Evolutionary conservation across 2,888 invertebrate species (phyloP).

Genomic region (Heteromurus nitidus): DNA sequence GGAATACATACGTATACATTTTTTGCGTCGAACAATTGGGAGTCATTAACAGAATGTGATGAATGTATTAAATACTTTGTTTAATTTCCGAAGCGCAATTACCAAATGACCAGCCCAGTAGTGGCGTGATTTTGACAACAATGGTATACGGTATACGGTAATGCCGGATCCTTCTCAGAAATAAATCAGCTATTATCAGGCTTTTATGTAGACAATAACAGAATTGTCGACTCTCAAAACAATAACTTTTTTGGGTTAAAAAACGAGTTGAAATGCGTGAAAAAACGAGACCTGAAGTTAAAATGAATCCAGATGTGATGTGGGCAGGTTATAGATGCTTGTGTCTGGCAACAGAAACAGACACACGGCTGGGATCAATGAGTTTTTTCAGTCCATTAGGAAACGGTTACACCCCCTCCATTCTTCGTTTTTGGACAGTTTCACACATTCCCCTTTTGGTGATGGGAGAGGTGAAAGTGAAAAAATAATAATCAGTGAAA

Average conservation of each 20-base stretch:
- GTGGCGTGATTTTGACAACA: constrained; percentile 52
- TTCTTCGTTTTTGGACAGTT: constrained; percentile 42
- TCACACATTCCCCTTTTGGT: constrained; percentile 35
- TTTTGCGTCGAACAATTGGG: no score
- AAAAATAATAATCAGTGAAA: constrained; percentile 26
- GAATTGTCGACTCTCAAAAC: not conserved
- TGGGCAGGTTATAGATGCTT: not conserved
- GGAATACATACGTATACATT: no score
- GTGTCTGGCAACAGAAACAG: constrained; percentile 1
- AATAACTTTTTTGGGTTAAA: not conserved
- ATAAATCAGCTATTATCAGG: not conserved
- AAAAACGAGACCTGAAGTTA: not conserved
- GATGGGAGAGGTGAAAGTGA: constrained; percentile 33
- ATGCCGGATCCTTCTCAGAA: not conserved
- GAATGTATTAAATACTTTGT: not conserved
- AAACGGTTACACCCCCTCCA: constrained; percentile 37
- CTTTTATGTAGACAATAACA: not conserved
- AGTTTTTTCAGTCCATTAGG: constrained; percentile 51
- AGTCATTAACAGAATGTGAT: no score
- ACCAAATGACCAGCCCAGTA: not conserved
- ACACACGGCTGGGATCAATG: not conserved
- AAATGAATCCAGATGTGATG: not conserved
- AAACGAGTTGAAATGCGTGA: not conserved
- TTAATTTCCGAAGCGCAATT: not conserved
- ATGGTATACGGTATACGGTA: constrained; percentile 18